Evolutionary conservation across 2,888 invertebrate species (phyloP), one percentile per base, ranked within the genome.

Genomic region (Anthoptus insignis): DNA sequence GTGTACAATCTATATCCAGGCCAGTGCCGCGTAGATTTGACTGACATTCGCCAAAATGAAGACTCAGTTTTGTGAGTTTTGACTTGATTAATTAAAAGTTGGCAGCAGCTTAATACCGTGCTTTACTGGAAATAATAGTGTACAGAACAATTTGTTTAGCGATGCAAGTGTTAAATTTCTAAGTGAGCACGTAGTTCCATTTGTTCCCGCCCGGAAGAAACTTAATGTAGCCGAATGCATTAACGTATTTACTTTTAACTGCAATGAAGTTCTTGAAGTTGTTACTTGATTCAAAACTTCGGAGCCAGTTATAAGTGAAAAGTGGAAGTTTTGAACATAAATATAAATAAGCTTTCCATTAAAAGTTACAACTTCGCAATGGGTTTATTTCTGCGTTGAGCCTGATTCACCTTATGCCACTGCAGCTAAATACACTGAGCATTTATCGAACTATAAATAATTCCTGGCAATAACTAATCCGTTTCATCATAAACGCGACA

Each of bases 31-130:
- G 19, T 24, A 21, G 19, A 21, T 54, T 67, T 50, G 65, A 66
- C 72, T 67, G 70, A 63, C 65, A 67, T 59, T 67, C 61, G 54
- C 60, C 60, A 67, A 63, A 64, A 54, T 65, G 64, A 32, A 58
- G 66, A 73, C 74, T 71, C 67, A 65, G 65, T 70, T 73, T 60
- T 65, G 72, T 69, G 66, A 76, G 72, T 78, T 76, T 66, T 66
- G 71, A 75, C 72, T 73, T 69, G 70, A 76, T 75, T 76, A 73
- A 78, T 78, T 77, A 75, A 76, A 78, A 76, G 70, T 78, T 76
- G 70, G 68, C 72, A 68, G 59, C 66, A 65, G 67, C 69, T 71
- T 67, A 74, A 72, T 71, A 57, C 61, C 68, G 65, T 70, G 66
- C 56, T 70, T 53, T 54, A 57, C 56, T 56, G 49, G 37, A 37